phyloP scores from a whole-genome alignment of 2,797 vertebrate genomes.

The Neoniphon sammara region DNA sequence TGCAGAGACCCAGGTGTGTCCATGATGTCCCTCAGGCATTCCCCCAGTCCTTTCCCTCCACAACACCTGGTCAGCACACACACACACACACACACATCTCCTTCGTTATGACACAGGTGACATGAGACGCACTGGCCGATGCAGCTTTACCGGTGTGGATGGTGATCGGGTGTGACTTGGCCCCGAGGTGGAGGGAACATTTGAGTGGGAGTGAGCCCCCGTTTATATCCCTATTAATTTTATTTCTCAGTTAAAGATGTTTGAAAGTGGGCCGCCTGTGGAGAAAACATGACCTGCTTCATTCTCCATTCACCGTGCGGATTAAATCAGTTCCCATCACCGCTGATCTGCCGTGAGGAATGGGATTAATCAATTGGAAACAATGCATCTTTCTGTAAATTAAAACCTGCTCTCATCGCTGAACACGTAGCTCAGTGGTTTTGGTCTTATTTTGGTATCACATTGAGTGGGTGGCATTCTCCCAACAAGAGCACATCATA shows the following conservation, averaged over 20 bases:
- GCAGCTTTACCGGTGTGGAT: slow-evolving; percentile 19
- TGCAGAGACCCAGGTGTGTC: slow-evolving; percentile 78
- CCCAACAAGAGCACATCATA: slow-evolving; percentile 31
- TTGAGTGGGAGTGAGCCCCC: slow-evolving; percentile 68
- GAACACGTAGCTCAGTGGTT: slow-evolving; percentile 32
- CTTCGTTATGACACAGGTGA: slow-evolving; percentile 52
- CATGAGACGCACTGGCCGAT: slow-evolving; percentile 38
- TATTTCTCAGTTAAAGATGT: slow-evolving; percentile 49
- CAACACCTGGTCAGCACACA: slow-evolving; percentile 71
- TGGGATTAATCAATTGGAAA: slow-evolving; percentile 78
- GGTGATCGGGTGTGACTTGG: slow-evolving; percentile 63
- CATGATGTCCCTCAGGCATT: slow-evolving; percentile 28
- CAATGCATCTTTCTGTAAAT: slow-evolving; percentile 68
- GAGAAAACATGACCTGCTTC: slow-evolving; percentile 60
- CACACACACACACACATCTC: slow-evolving; percentile 23
- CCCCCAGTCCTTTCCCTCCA: slow-evolving; percentile 24
- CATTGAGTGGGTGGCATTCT: slow-evolving; percentile 59
- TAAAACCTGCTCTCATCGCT: slow-evolving; percentile 53
- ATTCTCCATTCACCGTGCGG: slow-evolving; percentile 56
- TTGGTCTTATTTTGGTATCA: slow-evolving; percentile 70
- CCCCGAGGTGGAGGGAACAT: slow-evolving; percentile 48
- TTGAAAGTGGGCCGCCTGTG: slow-evolving; percentile 58
- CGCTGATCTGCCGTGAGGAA: slow-evolving; percentile 78
- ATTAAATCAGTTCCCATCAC: slow-evolving; percentile 75
- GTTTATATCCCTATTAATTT: slow-evolving; percentile 56